phyloP scores from a whole-genome alignment of 2,888 invertebrate genomes.

The Sabellastarte sp. region DNA sequence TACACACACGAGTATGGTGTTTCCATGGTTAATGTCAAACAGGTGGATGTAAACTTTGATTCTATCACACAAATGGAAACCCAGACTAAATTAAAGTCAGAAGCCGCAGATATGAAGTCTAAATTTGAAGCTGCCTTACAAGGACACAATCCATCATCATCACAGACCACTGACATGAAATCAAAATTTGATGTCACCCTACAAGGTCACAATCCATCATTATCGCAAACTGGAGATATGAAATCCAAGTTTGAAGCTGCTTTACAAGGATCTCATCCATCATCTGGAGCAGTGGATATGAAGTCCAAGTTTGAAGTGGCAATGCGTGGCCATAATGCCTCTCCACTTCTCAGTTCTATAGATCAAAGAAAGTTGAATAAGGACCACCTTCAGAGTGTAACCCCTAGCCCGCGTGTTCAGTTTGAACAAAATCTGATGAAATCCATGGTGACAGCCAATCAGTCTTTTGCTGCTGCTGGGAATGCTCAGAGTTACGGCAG shows the following conservation, averaged over 20 bases:
- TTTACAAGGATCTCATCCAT: not conserved
- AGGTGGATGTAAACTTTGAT: not conserved
- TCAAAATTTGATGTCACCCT: not conserved
- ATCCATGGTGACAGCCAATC: not conserved
- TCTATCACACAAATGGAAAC: not conserved
- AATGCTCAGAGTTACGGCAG: no score
- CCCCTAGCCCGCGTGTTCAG: not conserved
- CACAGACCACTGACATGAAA: no score
- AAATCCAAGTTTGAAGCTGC: not conserved
- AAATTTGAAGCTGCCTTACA: not conserved
- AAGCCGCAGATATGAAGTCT: not conserved
- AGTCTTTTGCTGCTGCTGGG: no score
- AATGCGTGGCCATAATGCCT: no score
- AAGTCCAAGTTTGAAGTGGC: not conserved
- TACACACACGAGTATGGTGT: slow-evolving; percentile 52
- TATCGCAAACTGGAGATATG: not conserved
- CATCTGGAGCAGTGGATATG: not conserved
- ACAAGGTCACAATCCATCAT: no score
- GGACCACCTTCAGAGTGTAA: not conserved
- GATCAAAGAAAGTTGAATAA: no score
- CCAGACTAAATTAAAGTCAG: no score
- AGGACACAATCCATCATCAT: no score
- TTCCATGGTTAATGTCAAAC: not conserved
- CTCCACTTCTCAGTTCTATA: no score
- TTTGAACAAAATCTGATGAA: slow-evolving; percentile 7